These are phyloP conservation scores for Amphimedon queenslandica DNA, from an alignment of 37 sponge, comb jelly and placozoan species.

Conservation along the genomic window DNA sequence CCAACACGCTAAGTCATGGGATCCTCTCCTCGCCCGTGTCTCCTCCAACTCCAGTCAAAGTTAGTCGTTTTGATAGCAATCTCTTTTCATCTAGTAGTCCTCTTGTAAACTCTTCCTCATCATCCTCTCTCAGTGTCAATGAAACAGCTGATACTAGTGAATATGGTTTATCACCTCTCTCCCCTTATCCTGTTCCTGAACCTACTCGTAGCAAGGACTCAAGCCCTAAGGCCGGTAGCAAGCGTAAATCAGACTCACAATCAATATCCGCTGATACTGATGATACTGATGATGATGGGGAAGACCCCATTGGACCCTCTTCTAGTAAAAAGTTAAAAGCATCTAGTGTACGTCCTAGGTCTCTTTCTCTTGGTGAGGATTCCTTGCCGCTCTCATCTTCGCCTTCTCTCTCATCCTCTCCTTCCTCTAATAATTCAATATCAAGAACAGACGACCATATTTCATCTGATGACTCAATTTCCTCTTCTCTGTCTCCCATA, in stretches of 20 bases:
- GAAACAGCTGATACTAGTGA: background rate
- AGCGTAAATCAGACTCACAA: background rate
- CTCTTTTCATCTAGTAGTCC: background rate
- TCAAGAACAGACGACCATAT: background rate
- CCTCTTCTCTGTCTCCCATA: slow-evolving; percentile 38
- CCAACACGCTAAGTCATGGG: slow-evolving; percentile 49
- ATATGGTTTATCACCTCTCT: background rate
- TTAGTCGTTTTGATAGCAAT: slow-evolving; percentile 11
- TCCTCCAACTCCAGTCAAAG: slow-evolving; percentile 45
- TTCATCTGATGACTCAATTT: slow-evolving; percentile 10
- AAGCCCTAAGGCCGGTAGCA: background rate
- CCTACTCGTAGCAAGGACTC: background rate
- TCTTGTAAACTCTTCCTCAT: background rate
- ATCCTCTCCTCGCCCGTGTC: slow-evolving; percentile 9
- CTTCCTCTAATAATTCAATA: background rate
- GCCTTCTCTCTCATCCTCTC: slow-evolving; percentile 1
- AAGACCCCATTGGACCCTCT: background rate
- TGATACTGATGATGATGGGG: background rate
- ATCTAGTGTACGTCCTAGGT: background rate
- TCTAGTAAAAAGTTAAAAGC: background rate
- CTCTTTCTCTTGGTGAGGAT: background rate
- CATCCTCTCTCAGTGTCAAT: background rate
- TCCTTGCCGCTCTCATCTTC: too few relatives aligned
- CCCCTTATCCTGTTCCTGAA: background rate
- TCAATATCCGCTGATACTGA: background rate